A percentile compares a stretch with the other conserved stretches of the same genome.
Evolutionary conservation across 2,888 invertebrate genomes (phyloP).

Genomic region (Lamellibrachia satsuma): DNA sequence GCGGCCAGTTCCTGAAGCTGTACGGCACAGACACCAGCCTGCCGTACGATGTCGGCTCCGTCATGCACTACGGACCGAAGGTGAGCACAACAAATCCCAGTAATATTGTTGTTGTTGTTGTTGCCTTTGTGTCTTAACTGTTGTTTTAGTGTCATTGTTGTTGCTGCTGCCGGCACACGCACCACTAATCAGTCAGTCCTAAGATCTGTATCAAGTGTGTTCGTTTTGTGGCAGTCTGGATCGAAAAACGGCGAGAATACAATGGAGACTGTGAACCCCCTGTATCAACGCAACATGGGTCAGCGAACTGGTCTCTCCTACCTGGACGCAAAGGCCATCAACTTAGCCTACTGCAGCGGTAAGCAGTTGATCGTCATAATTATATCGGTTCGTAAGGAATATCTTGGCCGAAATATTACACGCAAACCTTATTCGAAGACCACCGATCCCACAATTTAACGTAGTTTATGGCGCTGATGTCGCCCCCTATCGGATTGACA

Average conservation of each 20-base stretch:
- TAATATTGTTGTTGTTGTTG: background rate
- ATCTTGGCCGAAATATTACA: too few species aligned
- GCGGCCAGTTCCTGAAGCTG: conserved; percentile 22
- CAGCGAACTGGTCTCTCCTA: conserved; percentile 24
- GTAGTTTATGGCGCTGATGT: too few species aligned
- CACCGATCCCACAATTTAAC: too few species aligned
- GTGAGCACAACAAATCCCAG: background rate
- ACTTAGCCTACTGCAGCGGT: conserved; percentile 30
- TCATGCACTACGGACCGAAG: conserved; percentile 22
- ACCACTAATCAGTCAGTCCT: background rate
- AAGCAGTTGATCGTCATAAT: background rate
- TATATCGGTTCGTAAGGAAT: too few species aligned
- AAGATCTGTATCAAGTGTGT: background rate
- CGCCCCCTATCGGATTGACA: too few species aligned
- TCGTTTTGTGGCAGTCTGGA: conserved; percentile 3
- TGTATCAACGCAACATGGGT: conserved; percentile 24
- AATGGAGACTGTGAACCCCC: conserved; percentile 17
- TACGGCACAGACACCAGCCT: background rate
- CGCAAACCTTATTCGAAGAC: too few species aligned
- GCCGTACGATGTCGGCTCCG: conserved; percentile 24
- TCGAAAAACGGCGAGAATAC: background rate
- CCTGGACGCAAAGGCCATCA: conserved; percentile 22
- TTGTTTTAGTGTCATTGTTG: background rate
- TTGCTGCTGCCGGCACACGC: background rate
- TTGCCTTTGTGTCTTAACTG: background rate